phyloP scores from a whole-genome alignment of 1,140 invertebrate genomes.

The Drosophila orena region DNA sequence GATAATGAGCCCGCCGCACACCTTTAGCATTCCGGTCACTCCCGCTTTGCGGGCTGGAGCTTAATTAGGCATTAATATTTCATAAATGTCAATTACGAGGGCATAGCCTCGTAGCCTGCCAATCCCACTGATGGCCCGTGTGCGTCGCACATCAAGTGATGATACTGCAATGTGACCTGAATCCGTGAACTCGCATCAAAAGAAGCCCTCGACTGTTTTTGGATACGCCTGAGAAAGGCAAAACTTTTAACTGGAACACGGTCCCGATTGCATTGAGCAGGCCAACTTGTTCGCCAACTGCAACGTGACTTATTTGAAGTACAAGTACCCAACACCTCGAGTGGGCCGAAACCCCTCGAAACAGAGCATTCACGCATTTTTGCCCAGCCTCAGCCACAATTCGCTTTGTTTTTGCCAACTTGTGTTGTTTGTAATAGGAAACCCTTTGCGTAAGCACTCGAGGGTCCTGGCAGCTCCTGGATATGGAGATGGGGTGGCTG shows the following conservation, averaged over 20 bases:
- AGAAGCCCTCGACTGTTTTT: conserved; percentile 13
- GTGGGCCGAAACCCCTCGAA: background rate
- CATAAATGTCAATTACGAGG: conserved; percentile 69
- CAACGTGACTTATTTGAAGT: conserved; percentile 75
- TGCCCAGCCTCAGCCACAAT: conserved; percentile 14
- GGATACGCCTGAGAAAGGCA: conserved; percentile 21
- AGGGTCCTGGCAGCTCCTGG: conserved; percentile 5
- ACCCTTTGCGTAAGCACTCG: conserved; percentile 74
- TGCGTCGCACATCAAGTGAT: conserved; percentile 34
- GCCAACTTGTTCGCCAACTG: conserved; percentile 38
- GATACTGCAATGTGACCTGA: conserved; percentile 56
- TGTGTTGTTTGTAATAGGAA: conserved; percentile 77
- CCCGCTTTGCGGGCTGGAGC: conserved; percentile 34
- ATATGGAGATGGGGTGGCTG: background rate
- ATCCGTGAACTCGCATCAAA: conserved; percentile 37
- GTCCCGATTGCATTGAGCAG: conserved; percentile 21
- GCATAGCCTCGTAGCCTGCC: background rate
- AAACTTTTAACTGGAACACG: conserved; percentile 40
- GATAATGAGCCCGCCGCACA: conserved; percentile 26
- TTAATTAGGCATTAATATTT: conserved; percentile 82
- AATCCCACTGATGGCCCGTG: conserved; percentile 4
- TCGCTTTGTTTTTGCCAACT: conserved; percentile 46
- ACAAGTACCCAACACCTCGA: conserved; percentile 65
- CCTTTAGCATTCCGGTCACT: conserved; percentile 26
- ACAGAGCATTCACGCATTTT: conserved; percentile 52